These are phyloP conservation scores for Coelopa frigida DNA, from an alignment of 1,140 invertebrate genomes.

Conservation along the genomic window DNA sequence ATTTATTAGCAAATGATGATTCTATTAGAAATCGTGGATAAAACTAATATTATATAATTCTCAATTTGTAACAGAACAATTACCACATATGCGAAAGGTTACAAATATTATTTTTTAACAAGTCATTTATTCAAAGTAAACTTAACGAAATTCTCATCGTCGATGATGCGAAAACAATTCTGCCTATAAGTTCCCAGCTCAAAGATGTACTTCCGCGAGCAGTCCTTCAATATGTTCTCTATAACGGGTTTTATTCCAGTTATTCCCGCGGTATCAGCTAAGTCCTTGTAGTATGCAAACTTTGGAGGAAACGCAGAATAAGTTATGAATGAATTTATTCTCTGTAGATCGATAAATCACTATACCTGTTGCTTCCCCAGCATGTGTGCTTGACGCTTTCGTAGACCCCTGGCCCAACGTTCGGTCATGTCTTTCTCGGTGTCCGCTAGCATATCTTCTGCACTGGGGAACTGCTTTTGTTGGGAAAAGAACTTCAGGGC, in stretches of 20 bases:
- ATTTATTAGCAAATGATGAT: neutral
- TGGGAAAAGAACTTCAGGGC: conserved; percentile 61
- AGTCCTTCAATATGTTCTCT: conserved; percentile 62
- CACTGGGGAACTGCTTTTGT: conserved; percentile 55
- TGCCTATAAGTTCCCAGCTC: conserved; percentile 57
- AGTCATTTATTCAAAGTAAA: neutral
- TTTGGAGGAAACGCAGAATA: conserved; percentile 21
- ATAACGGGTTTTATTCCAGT: conserved; percentile 57
- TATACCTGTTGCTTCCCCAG: conserved; percentile 65
- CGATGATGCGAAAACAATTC: conserved; percentile 56
- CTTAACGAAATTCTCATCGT: conserved; percentile 54
- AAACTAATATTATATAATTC: neutral
- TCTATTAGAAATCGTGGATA: neutral
- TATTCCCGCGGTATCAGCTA: conserved; percentile 57
- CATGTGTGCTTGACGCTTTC: conserved; percentile 61
- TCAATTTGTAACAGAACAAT: too few relatives aligned
- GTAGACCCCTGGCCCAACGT: conserved; percentile 49
- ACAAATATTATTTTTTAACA: neutral
- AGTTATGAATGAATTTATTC: neutral
- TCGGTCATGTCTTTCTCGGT: conserved; percentile 54
- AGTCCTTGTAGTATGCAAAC: conserved; percentile 63
- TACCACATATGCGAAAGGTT: too few relatives aligned
- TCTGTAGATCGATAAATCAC: too few relatives aligned
- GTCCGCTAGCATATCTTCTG: conserved; percentile 61
- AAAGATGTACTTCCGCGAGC: conserved; percentile 56